Percentiles rank a stretch among this genome's conserved stretches.
Conservation (phyloP, 2,888 invertebrate species). For the Ptychoptera contaminata region DNA sequence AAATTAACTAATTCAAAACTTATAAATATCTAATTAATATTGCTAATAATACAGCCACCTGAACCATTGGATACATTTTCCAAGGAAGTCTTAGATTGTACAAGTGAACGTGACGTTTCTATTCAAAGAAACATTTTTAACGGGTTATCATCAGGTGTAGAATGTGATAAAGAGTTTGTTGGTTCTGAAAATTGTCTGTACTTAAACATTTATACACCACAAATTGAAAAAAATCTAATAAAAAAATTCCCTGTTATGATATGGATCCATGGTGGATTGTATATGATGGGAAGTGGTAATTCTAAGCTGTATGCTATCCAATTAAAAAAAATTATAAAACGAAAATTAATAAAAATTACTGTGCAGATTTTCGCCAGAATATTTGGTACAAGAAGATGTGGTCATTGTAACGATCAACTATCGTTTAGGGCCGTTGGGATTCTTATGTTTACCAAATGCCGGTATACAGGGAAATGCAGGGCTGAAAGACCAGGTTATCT, state of each 20-base stretch:
- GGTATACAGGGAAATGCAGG: constrained; percentile 26
- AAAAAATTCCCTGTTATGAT: constrained; percentile 22
- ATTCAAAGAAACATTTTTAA: constrained; percentile 21
- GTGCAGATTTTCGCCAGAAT: constrained; percentile 22
- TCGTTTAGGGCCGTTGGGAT: constrained; percentile 24
- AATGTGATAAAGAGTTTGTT: constrained; percentile 9
- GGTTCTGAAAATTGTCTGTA: constrained; percentile 27
- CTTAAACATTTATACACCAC: constrained; percentile 24
- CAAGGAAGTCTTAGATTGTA: constrained; percentile 21
- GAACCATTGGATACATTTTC: constrained; percentile 20
- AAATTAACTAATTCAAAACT: background rate
- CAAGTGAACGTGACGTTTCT: constrained; percentile 19
- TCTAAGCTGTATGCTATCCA: constrained; percentile 18
- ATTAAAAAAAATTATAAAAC: background rate
- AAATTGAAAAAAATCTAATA: constrained; percentile 9
- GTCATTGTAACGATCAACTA: constrained; percentile 27
- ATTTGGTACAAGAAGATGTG: constrained; percentile 23
- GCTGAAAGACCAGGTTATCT: constrained; percentile 24
- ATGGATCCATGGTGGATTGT: constrained; percentile 28
- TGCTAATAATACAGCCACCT: constrained; percentile 18
- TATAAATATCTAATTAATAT: background rate
- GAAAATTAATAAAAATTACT: background rate
- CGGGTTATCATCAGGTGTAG: background rate
- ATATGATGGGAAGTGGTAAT: constrained; percentile 21
- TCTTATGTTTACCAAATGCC: constrained; percentile 22